Conservation (phyloP, 2,888 invertebrate genomes). For the Harmothoe impar region DNA sequence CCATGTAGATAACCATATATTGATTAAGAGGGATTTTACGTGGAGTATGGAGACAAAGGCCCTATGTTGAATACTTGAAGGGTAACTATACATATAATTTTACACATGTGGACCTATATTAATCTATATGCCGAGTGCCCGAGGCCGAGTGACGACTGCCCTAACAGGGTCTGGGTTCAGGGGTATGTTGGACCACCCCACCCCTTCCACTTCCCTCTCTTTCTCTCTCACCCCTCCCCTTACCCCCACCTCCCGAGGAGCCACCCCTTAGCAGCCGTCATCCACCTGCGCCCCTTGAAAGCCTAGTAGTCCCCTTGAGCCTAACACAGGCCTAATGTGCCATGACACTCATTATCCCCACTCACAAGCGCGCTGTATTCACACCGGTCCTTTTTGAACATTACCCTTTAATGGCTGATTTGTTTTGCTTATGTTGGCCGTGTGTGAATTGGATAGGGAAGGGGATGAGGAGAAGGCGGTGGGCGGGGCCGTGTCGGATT, state of each 20-base stretch:
- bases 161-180: too few species aligned
- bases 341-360: constrained; percentile 54
- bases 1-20: too few species aligned
- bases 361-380: constrained; percentile 19
- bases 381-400: constrained; percentile 39
- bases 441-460: background rate
- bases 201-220: background rate
- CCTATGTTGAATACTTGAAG: too few species aligned
- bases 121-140: too few species aligned
- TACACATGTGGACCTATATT: too few species aligned
- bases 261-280: background rate
- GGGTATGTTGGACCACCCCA: background rate
- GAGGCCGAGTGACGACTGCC: too few species aligned
- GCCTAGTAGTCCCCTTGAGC: constrained; percentile 39
- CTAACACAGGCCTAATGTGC: constrained; percentile 21
- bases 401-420: constrained; percentile 56
- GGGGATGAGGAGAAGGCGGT: background rate
- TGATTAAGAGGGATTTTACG: too few species aligned
- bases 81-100: too few species aligned
- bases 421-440: constrained; percentile 60
- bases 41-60: too few species aligned
- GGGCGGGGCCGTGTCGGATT: background rate
- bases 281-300: constrained; percentile 48
- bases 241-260: background rate
- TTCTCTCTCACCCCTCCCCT: background rate